phyloP scores from a whole-genome alignment of 2,797 vertebrate species.

The Leptatherina wallacei region DNA sequence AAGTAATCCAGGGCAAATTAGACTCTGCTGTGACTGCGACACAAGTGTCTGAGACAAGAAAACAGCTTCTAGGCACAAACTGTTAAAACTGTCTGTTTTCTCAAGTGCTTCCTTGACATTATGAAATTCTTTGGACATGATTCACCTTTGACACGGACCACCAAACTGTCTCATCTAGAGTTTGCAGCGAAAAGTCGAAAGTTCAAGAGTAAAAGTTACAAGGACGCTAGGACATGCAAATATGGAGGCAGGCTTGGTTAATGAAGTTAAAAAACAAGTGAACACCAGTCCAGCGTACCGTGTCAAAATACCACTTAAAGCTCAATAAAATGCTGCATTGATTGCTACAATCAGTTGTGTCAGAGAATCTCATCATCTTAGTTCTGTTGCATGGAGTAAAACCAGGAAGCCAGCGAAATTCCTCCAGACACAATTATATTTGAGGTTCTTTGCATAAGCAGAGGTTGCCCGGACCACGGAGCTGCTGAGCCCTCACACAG shows the following conservation, averaged over 20 bases:
- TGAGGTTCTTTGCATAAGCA: conserved; percentile 58
- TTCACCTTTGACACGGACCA: conserved; percentile 48
- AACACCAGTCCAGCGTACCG: not conserved
- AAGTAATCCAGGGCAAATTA: conserved; percentile 74
- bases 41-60: conserved; percentile 61
- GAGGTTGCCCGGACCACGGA: conserved; percentile 72
- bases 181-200: conserved; percentile 39
- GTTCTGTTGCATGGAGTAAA: conserved; percentile 16
- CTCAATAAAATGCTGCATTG: not conserved
- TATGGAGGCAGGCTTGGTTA: not conserved
- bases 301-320: not conserved
- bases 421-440: conserved; percentile 80
- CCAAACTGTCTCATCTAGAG: conserved; percentile 18
- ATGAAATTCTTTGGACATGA: conserved; percentile 60
- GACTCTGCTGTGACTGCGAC: conserved; percentile 62
- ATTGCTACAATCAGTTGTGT: conserved; percentile 10
- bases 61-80: conserved; percentile 57
- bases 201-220: conserved; percentile 44
- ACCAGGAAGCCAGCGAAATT: conserved; percentile 55
- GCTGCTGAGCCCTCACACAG: conserved; percentile 53
- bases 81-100: conserved; percentile 57
- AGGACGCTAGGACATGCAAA: not conserved
- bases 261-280: not conserved
- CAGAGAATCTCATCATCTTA: conserved; percentile 17
- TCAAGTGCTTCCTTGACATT: conserved; percentile 52